Evolutionary conservation across 2,888 invertebrate species (phyloP), one percentile per base, ranked within the genome.

Genomic region (Pterostichus niger): DNA sequence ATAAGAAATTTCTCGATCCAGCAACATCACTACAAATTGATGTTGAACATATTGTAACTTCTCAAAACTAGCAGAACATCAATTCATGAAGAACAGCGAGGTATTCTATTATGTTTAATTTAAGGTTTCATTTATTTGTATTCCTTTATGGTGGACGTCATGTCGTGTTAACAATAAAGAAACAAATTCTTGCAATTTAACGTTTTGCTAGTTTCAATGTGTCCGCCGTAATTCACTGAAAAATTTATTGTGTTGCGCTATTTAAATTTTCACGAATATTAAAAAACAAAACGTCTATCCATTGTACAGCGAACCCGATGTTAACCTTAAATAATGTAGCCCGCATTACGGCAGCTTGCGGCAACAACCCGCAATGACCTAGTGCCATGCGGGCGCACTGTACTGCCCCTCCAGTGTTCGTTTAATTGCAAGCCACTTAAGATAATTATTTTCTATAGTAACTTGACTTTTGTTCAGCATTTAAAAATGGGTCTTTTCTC

Each of bases 181-280:
- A 81, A 81, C 81, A 73, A 81, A 81, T 81, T 81, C 81, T 68
- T 68, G 73, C 59, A 71, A 81, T 81, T 81, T 81, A 73, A 71
- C 81, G 71, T 56, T 71, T 40, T 80, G 61, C 64, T 79, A 64
- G 61, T 31, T 80, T 40, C 56, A 52, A 24, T 52, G 49, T 52
- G 73, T 33, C 33, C 40, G 52, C 33, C 71, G 80, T 68, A 81
- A 81, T 81, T 81, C 73, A 81, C 80, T 81, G 80, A 6, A 71
- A 81, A 81, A 81, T 81, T 81, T 81, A 81, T 81, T 40, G 33
- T 52, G 15, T 24, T 52, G 71, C 56, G 54, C 54, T 56, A 44
- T 81, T 81, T 71, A 81, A 81, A 81, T 71, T 68, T 68, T 80
- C 56, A 54, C 59, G 44, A 56, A 78, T 78, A 78, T 78, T 78